These are phyloP conservation scores for Tetragonula carbonaria DNA, from an alignment of 2,888 invertebrate genomes.

Conservation along the genomic window DNA sequence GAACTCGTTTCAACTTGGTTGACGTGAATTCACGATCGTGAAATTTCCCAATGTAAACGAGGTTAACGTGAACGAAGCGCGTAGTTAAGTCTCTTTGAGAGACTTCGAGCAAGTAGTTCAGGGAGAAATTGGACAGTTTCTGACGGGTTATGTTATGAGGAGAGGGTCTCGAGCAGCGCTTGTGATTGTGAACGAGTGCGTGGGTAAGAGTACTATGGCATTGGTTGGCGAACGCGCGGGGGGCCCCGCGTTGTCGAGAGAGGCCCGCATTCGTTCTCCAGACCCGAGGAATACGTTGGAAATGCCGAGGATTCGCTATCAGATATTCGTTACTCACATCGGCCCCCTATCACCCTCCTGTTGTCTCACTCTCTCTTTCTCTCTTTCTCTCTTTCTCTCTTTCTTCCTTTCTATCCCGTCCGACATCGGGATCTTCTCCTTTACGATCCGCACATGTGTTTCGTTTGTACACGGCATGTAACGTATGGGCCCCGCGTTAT, in stretches of 20 bases:
- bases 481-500: constrained; percentile 70
- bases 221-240: constrained; percentile 67
- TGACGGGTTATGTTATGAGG: background rate
- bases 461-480: constrained; percentile 71
- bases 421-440: constrained; percentile 64
- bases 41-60: no score
- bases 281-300: constrained; percentile 68
- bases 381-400: constrained; percentile 9
- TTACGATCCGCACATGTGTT: constrained; percentile 70
- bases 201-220: constrained; percentile 71
- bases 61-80: background rate
- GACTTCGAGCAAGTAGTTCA: background rate
- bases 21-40: no score
- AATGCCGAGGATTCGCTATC: constrained; percentile 75
- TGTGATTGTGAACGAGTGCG: constrained; percentile 69
- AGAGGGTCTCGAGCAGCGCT: background rate
- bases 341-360: constrained; percentile 30
- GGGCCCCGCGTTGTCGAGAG: constrained; percentile 69
- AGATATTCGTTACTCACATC: constrained; percentile 77
- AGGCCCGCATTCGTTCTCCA: constrained; percentile 74
- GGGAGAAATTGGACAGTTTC: background rate
- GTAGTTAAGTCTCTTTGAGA: background rate
- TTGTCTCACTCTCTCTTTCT: constrained; percentile 8
- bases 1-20: no score
- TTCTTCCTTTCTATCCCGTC: constrained; percentile 45